phyloP scores from a whole-genome alignment of 2,797 vertebrate species.

The Distichodus sexfasciatus region DNA sequence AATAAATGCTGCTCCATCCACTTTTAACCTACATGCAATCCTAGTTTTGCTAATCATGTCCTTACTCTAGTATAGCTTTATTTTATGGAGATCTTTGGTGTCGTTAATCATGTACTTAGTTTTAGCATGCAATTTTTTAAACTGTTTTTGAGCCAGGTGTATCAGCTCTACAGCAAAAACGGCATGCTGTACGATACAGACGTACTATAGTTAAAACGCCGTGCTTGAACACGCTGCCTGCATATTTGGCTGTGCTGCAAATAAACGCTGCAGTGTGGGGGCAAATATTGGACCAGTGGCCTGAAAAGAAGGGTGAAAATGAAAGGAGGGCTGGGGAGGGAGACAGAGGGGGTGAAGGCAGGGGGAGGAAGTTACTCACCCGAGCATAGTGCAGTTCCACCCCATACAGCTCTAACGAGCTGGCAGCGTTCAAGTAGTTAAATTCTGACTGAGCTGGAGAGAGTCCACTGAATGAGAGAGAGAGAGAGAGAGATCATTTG shows the following conservation, averaged over 20 bases:
- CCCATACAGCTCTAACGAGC: slow-evolving; percentile 95
- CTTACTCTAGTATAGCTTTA: too few species aligned
- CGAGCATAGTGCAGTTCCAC: slow-evolving; percentile 99
- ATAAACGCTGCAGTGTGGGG: background rate
- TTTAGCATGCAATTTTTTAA: too few species aligned
- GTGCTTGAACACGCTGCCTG: too few species aligned
- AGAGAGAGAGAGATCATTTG: slow-evolving; percentile 34
- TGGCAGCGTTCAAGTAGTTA: slow-evolving; percentile 94
- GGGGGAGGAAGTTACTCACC: slow-evolving; percentile 72
- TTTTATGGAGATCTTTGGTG: too few species aligned
- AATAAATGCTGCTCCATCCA: too few species aligned
- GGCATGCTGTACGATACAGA: too few species aligned
- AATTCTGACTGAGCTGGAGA: slow-evolving; percentile 97
- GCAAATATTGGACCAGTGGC: background rate
- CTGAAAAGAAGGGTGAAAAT: background rate
- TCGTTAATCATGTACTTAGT: too few species aligned
- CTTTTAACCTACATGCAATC: too few species aligned
- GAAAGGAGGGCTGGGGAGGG: background rate
- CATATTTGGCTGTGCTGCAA: background rate
- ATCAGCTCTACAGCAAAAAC: too few species aligned
- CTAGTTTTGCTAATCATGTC: too few species aligned
- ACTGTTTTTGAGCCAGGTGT: too few species aligned
- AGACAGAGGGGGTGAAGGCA: background rate
- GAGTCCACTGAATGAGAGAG: slow-evolving; percentile 77
- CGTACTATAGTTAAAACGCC: too few species aligned